phyloP scores from a whole-genome alignment of 2,113 vertebrate genomes.

The Clinocottus analis region DNA sequence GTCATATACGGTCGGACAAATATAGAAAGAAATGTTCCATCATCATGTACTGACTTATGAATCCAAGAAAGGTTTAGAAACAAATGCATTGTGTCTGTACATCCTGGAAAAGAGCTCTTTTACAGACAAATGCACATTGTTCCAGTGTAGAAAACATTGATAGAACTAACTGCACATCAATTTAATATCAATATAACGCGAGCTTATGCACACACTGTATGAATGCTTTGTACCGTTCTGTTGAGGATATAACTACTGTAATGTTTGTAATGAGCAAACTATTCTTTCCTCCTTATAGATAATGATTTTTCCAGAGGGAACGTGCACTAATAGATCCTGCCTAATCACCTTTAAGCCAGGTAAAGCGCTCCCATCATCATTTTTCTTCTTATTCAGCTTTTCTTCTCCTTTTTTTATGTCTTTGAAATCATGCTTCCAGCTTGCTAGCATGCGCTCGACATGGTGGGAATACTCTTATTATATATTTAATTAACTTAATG shows the following conservation, averaged over 20 bases:
- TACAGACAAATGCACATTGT: not conserved
- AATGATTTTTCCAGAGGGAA: conserved; percentile 99
- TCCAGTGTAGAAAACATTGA: not conserved
- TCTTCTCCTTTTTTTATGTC: not conserved
- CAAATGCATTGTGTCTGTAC: too few relatives aligned
- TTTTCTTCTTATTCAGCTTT: not conserved
- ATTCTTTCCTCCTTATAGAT: conserved; percentile 84
- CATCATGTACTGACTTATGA: too few relatives aligned
- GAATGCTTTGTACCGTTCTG: not conserved
- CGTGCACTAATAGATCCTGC: conserved; percentile 97
- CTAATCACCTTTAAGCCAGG: conserved; percentile 99
- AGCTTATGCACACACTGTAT: not conserved
- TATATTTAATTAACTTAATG: not conserved
- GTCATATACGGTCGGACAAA: too few relatives aligned
- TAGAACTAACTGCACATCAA: not conserved
- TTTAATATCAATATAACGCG: too few relatives aligned
- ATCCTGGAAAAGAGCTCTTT: too few relatives aligned
- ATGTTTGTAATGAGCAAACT: not conserved
- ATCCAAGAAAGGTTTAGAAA: too few relatives aligned
- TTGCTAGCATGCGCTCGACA: not conserved
- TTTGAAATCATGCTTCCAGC: not conserved
- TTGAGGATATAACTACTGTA: not conserved
- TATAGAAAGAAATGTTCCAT: too few relatives aligned
- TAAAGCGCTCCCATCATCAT: conserved; percentile 62
- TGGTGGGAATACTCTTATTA: not conserved